Evolutionary conservation across 37 sponge, comb jelly and placozoan genomes (phyloP).

Genomic region (Dysidea cf. avara): DNA sequence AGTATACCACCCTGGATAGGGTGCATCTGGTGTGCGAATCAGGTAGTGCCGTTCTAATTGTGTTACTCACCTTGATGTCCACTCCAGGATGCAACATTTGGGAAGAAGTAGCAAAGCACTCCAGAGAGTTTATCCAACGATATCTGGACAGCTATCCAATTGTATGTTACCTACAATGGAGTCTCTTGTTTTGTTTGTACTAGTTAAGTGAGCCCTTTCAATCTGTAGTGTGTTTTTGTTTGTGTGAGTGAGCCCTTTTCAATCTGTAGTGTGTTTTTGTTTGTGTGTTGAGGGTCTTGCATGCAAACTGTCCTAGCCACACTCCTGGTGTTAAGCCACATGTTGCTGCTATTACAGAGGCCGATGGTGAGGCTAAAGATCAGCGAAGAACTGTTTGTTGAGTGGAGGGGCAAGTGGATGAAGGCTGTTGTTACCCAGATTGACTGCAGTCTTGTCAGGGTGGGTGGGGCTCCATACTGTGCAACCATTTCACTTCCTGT

Average conservation of each 20-base stretch:
- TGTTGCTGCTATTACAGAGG: conserved; percentile 4
- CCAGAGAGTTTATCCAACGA: conserved; percentile 1
- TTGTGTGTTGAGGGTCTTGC: too few species aligned
- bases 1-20: conserved; percentile 13
- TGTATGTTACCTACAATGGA: too few species aligned
- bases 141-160: too few species aligned
- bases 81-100: background rate
- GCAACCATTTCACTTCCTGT: too few species aligned
- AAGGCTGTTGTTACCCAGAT: conserved; percentile 22
- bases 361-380: conserved; percentile 15
- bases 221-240: too few species aligned
- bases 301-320: too few species aligned
- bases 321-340: too few species aligned
- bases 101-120: conserved; percentile 13
- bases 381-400: conserved; percentile 23
- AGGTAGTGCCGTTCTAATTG: conserved; percentile 1
- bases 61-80: background rate
- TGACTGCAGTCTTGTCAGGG: conserved; percentile 49
- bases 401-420: conserved; percentile 13
- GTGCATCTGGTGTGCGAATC: conserved; percentile 15
- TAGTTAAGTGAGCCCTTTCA: too few species aligned
- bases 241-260: too few species aligned
- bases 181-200: too few species aligned
- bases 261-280: too few species aligned
- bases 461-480: background rate